Evolutionary conservation across 1,140 invertebrate genomes (phyloP), one percentile per base, ranked within the genome.

Genomic region (Elymnias hypermnestra): DNA sequence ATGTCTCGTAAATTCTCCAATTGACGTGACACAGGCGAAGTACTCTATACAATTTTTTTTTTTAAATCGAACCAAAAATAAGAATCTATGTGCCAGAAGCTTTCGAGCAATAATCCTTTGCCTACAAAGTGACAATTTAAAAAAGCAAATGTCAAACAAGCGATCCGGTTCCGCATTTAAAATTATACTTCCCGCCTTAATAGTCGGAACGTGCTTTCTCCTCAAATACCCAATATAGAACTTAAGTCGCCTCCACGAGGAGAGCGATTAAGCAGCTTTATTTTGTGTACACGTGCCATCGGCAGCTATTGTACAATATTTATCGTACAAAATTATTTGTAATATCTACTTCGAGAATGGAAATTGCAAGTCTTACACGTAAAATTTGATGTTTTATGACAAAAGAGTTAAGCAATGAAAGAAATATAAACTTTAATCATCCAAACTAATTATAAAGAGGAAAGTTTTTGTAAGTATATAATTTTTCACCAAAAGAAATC

Each of bases 171-270:
- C 64, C 55, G 53, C 61, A 52, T 69, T 72, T 67, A 59, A 71
- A 75, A 70, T 54, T 25, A 51, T 63, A 57, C 39, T 38, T 39
- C 33, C 39, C 45, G 37, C 46, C 36, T 35, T 73, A 73, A 77
- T 77, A 69, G 73, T 53, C 48, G 57, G 57, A 67, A 77, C 73
- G 73, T 77, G 73, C 67, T 57, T 63, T 55, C 40, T 60, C 46
- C 53, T 43, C 43, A 54, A 67, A 58, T 65, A 62, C 63, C 57
- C 52, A 66, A 71, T 68, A 66, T 68, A 63, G 54, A 63, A 64
- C 37, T 49, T 29, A 49, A 49, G 18, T 22, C 29, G 21, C 23
- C 37, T 52, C 38, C 50, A 62, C 41, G 58, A 45, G 3, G 19
- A 47, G 37, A 36, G 55, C 56, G 33, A 37, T 26, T 13, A 40